Percentiles rank a stretch among this genome's conserved stretches.
Conservation (phyloP, 2,113 vertebrate species). For the Heteronetta atricapilla region DNA sequence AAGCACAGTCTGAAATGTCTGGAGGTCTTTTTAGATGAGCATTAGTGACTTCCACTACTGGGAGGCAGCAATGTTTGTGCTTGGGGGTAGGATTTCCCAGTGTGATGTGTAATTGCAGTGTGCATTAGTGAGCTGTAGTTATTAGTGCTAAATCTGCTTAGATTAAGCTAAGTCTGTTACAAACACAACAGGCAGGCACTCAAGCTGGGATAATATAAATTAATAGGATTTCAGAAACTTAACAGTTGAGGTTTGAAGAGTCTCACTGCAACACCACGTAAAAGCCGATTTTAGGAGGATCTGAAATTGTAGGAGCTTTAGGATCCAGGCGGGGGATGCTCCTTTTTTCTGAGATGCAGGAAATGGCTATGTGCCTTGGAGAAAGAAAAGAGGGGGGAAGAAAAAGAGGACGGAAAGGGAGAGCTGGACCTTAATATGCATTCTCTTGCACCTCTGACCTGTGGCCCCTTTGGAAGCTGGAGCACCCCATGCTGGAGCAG, state of each 20-base stretch:
- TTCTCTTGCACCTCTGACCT: background rate
- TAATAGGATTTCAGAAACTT: conserved; percentile 39
- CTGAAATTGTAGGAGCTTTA: background rate
- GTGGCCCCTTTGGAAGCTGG: background rate
- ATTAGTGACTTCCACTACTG: background rate
- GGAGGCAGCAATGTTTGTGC: background rate
- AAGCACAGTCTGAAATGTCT: background rate
- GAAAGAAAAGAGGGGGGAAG: background rate
- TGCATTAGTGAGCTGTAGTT: conserved; percentile 48
- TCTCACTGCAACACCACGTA: background rate
- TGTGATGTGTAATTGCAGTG: conserved; percentile 12
- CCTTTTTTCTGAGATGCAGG: background rate
- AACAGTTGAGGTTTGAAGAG: background rate
- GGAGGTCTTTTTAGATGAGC: background rate
- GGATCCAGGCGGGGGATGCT: background rate
- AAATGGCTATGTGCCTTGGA: background rate
- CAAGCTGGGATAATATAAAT: conserved; percentile 11
- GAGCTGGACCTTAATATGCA: background rate
- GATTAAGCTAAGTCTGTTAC: conserved; percentile 52
- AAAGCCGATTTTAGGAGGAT: background rate
- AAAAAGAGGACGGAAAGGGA: background rate
- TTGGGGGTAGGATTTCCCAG: conserved; percentile 9
- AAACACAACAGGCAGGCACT: conserved; percentile 23
- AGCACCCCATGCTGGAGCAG: background rate
- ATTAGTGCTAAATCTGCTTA: conserved; percentile 55